Evolutionary conservation across 2,888 invertebrate species (phyloP), one percentile per base, ranked within the genome.

Genomic region (Drosophila meridiana): DNA sequence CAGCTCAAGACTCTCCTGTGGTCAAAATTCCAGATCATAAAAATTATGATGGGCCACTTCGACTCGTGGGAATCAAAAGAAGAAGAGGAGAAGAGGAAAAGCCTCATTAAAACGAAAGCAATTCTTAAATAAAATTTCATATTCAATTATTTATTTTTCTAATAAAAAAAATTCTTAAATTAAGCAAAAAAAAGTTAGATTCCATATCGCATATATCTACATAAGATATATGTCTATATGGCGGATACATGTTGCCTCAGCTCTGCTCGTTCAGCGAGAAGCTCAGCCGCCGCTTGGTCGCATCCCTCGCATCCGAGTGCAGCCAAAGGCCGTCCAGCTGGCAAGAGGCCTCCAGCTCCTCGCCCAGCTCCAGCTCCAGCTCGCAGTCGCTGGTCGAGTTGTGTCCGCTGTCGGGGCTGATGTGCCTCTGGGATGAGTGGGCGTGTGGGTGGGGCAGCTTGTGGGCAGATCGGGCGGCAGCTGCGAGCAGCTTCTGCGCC

Each of bases 341-440:
- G 55, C 84, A 87, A 2, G 82, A 50, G 2, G 53, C 76, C 55
- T 87, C 83, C 56, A 82, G 20, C n/a, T 80, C 71, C 57, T 82
- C 84, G 11, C 52, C 69, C 40, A 55, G 32, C 40, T 77, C 82
- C 53, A 83, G 55, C 30, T 84, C 82, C 53, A 83, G 55, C 30
- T 84, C 84, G n/a, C 71, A 83, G 53, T 87, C 84, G 65, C 92
- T 92, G 11, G 90, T 90, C 1, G 93, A 92, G 77, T 93, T 93
- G 66, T 92, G 92, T 0, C 93, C 93, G 59, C 93, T 93, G 69
- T 93, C 93, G 20, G 92, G 92, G 63, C 93, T 92, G 9, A 90
- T 93, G 90, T 63, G 80, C 20, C 73, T 14, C 38, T 36, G 55
- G 38, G 34, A 42, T 0, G 45, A 0, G 45, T 26, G 52, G 0